phyloP scores from a whole-genome alignment of 1,140 invertebrate genomes.

The Drosophila sucinea region DNA sequence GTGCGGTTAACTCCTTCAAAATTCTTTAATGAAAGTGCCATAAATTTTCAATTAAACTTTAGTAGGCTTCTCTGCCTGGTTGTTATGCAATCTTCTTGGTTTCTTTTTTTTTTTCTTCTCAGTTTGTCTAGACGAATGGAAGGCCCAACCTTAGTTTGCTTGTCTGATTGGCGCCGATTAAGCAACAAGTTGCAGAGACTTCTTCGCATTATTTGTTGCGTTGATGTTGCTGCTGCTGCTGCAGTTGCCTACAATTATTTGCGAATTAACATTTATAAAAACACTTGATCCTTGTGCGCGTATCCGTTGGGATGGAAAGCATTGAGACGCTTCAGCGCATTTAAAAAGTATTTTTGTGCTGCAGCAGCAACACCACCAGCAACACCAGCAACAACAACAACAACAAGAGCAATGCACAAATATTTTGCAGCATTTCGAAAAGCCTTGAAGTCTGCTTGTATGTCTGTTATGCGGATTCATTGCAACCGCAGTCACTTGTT shows the following conservation, averaged over 20 bases:
- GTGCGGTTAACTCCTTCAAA: slow-evolving; percentile 15
- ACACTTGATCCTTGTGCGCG: slow-evolving; percentile 73
- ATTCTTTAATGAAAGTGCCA: slow-evolving; percentile 70
- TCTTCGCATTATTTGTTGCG: slow-evolving; percentile 23
- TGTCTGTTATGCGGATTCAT: slow-evolving; percentile 81
- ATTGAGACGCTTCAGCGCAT: slow-evolving; percentile 71
- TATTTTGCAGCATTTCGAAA: slow-evolving; percentile 59
- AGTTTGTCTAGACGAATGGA: slow-evolving; percentile 31
- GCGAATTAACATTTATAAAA: slow-evolving; percentile 82
- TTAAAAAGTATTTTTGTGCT: slow-evolving; percentile 78
- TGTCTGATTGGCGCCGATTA: slow-evolving; percentile 76
- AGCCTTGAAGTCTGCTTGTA: slow-evolving; percentile 60
- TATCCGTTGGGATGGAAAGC: slow-evolving; percentile 50
- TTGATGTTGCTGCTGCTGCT: slow-evolving; percentile 4
- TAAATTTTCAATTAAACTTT: slow-evolving; percentile 76
- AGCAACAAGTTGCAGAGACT: slow-evolving; percentile 42
- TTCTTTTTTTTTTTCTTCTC: neutral
- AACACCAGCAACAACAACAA: slow-evolving; percentile 28
- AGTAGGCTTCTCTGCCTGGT: slow-evolving; percentile 31
- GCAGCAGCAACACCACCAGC: slow-evolving; percentile 29
- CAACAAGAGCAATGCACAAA: slow-evolving; percentile 34
- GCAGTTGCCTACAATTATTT: slow-evolving; percentile 73
- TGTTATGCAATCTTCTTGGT: slow-evolving; percentile 21
- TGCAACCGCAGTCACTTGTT: slow-evolving; percentile 78
- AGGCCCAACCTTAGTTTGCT: slow-evolving; percentile 43